Conservation (phyloP, 2,797 vertebrate genomes). For the Sebastiscus albofasciatus region DNA sequence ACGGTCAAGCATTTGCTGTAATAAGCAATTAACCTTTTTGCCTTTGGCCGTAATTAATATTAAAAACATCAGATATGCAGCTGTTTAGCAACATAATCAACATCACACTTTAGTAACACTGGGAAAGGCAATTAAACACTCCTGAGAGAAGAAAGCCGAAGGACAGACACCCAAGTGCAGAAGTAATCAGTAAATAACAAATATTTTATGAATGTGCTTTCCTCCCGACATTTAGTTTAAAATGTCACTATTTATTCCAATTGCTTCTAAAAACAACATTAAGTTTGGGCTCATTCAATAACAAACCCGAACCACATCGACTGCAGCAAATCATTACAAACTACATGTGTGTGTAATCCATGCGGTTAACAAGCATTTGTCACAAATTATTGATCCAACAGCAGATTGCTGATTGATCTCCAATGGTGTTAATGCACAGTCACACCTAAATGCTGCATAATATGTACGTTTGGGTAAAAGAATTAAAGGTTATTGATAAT, state of each 20-base stretch:
- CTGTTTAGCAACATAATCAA: slow-evolving; percentile 37
- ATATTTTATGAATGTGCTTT: slow-evolving; percentile 14
- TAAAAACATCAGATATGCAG: slow-evolving; percentile 40
- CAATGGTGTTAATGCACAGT: slow-evolving; percentile 19
- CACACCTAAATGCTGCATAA: slow-evolving; percentile 25
- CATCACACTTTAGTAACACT: slow-evolving; percentile 17
- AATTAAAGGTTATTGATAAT: slow-evolving; percentile 62
- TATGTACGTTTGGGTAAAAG: slow-evolving; percentile 5
- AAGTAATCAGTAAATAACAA: slow-evolving; percentile 32
- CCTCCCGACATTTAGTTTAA: not conserved
- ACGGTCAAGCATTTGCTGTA: slow-evolving; percentile 55
- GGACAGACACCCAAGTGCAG: not conserved
- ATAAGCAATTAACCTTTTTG: slow-evolving; percentile 63
- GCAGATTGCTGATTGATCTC: slow-evolving; percentile 51
- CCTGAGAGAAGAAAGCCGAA: not conserved
- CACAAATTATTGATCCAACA: slow-evolving; percentile 52
- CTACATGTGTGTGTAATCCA: slow-evolving; percentile 6
- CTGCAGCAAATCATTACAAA: slow-evolving; percentile 32
- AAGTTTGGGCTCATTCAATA: not conserved
- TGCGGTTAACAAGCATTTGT: slow-evolving; percentile 40
- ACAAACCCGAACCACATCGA: slow-evolving; percentile 8
- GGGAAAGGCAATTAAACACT: slow-evolving; percentile 38
- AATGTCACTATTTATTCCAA: slow-evolving; percentile 11
- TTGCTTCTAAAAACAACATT: not conserved
- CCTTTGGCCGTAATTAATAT: slow-evolving; percentile 64